Evolutionary conservation across 64 coral and sea anemone genomes (phyloP).

Genomic region (Trachythela sp.): DNA sequence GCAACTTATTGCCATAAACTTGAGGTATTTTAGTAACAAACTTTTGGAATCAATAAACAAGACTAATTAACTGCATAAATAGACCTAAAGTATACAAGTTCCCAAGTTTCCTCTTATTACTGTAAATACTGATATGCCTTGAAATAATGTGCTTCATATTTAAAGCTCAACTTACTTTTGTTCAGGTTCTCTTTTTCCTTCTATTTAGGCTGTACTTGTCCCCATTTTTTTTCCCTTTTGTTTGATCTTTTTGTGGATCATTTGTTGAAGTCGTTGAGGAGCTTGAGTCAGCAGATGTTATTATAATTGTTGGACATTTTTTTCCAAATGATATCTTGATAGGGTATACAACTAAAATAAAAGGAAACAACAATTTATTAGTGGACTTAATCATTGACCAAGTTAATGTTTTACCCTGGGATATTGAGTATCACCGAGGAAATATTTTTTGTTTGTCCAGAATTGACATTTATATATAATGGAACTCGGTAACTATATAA

Average conservation of each 20-base stretch:
- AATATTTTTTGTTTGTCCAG: background rate
- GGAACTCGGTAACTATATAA: background rate
- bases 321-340: constrained; percentile 55
- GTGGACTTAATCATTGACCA: background rate
- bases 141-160: background rate
- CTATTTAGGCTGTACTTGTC: constrained; percentile 24
- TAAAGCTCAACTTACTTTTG: constrained; percentile 45
- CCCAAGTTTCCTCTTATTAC: background rate
- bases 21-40: constrained; percentile 34
- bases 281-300: constrained; percentile 54
- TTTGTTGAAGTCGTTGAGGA: constrained; percentile 35
- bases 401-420: too few species aligned
- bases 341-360: constrained; percentile 55
- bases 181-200: constrained; percentile 53
- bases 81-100: constrained; percentile 31
- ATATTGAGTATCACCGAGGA: too few species aligned
- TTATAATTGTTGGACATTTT: constrained; percentile 45
- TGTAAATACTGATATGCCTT: constrained; percentile 9
- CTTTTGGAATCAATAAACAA: constrained; percentile 38
- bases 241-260: constrained; percentile 41
- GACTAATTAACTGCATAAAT: constrained; percentile 17
- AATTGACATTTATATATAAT: background rate
- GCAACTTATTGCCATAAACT: background rate
- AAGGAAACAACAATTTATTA: constrained; percentile 42
- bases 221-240: constrained; percentile 45